phyloP scores from a whole-genome alignment of 2,113 vertebrate genomes.

The Pandion haliaetus region DNA sequence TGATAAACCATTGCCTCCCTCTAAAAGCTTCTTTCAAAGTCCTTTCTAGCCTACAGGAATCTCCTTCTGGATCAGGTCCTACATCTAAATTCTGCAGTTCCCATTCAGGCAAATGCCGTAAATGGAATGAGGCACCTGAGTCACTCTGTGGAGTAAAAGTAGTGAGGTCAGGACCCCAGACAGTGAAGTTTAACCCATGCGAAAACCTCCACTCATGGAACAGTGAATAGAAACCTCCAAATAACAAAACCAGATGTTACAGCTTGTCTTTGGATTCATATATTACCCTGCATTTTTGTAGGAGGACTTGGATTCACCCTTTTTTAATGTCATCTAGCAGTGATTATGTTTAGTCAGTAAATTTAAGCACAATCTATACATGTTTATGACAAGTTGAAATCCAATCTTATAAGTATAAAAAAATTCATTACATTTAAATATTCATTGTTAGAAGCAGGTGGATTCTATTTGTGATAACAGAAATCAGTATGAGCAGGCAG shows the following conservation, averaged over 20 bases:
- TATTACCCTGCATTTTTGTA: not conserved
- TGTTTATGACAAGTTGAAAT: constrained; percentile 32
- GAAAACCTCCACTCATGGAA: not conserved
- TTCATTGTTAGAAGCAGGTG: constrained; percentile 34
- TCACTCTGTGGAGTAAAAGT: not conserved
- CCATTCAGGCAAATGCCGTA: not conserved
- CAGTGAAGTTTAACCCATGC: not conserved
- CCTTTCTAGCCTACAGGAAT: not conserved
- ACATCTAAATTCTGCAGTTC: not conserved
- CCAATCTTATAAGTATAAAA: constrained; percentile 33
- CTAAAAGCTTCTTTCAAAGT: not conserved
- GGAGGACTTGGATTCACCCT: not conserved
- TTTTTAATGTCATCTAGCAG: not conserved
- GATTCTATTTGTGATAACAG: constrained; percentile 37
- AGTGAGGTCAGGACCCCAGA: not conserved
- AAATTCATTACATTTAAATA: constrained; percentile 58
- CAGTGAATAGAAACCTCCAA: not conserved
- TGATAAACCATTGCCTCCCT: not conserved
- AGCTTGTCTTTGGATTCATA: not conserved
- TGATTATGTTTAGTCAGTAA: constrained; percentile 55
- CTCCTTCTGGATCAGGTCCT: not conserved
- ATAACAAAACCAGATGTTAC: not conserved
- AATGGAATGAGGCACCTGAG: not conserved
- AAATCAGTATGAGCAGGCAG: not conserved
- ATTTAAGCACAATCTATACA: constrained; percentile 35